Evolutionary conservation across 2,113 vertebrate genomes (phyloP), one percentile per base, ranked within the genome.

Genomic region (Strix aluco): DNA sequence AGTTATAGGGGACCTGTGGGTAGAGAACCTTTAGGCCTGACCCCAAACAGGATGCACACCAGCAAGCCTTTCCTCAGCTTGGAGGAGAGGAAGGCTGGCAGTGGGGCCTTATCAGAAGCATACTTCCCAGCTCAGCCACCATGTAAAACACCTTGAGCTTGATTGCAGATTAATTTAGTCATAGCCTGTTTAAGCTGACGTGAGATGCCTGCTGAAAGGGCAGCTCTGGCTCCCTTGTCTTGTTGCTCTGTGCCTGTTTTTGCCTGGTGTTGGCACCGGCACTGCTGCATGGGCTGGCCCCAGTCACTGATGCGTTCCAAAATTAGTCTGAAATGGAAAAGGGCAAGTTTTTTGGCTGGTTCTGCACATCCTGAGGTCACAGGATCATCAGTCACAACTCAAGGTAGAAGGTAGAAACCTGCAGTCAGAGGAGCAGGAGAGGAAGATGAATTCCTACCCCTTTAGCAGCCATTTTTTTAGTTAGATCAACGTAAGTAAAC

Each of bases 131-230:
- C 36, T 88, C 32, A 74, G 52, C 32, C 57, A 57, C 42, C 32
- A 29, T 51, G 36, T 61, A 77, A 88, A 95, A 80, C 27, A 61
- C 27, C 46, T 92, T 86, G 47, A 74, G 17, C 32, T 83, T 92
- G 71, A 82, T 30, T 86, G 54, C 63, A 92, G 75, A 46, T 70
- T 77, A 79, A 57, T 88, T 78, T 44, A 90, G 67, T 65, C 49
- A 73, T 6, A 58, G n/a, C 17, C n/a, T 62, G 20, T 73, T 90
- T 36, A 44, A 83, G 51, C 18, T 46, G 42, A 66, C 11, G 62
- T 81, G 75, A 61, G 32, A 73, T 55, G 13, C 4, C 2, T 80
- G 17, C 59, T 90, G 62, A 69, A 81, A 88, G 30, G 19, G 55
- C 36, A 73, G 21, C 14, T 63, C 44, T 87, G 32, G 4, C 8